Evolutionary conservation across 2,797 vertebrate genomes (phyloP), one percentile per base, ranked within the genome.

Genomic region (Sparus aurata): DNA sequence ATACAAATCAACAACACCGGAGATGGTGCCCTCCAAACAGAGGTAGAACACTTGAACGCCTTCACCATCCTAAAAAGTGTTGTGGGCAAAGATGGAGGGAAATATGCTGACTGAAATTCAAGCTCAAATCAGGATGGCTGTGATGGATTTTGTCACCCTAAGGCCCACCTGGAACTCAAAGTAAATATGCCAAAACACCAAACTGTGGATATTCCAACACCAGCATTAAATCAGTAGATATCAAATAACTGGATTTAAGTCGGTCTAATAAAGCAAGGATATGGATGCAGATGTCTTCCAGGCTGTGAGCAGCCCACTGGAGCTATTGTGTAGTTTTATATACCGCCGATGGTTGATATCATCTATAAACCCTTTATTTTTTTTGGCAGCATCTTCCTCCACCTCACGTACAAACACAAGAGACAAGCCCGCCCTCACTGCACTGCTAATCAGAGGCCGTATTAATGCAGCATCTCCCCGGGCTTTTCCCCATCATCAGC

Each of bases 401-500:
- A 63, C 62, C 46, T 73, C 70, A 27, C 59, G 75, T 23, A 38
- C 38, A 71, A 66, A 77, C 46, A 72, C 67, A 82, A 74, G 30
- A 25, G 59, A 70, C 27, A 47, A 27, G 7, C n/a, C 69, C 53
- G 49, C 68, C 22, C 16, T 78, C 45, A 17, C 67, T 59, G 69
- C 61, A 10, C 67, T 59, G 61, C 73, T 81, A 85, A 92, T 85
- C 85, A 85, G 78, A 85, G 34, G 34, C 27, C 12, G 66, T 67
- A 61, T 79, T 82, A 72, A 75, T 72, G 68, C 45, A 53, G 69
- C 84, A 69, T 76, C 75, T 80, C 79, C 62, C 57, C 71, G 52
- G 74, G 83, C 78, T 66, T 82, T 69, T 75, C 73, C 52, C 45
- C 6, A 17, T 49, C 53, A 71, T 81, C 79, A 58, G 47, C 64